These are phyloP conservation scores for Homarus americanus DNA, from an alignment of 1,140 invertebrate species.

Conservation along the genomic window DNA sequence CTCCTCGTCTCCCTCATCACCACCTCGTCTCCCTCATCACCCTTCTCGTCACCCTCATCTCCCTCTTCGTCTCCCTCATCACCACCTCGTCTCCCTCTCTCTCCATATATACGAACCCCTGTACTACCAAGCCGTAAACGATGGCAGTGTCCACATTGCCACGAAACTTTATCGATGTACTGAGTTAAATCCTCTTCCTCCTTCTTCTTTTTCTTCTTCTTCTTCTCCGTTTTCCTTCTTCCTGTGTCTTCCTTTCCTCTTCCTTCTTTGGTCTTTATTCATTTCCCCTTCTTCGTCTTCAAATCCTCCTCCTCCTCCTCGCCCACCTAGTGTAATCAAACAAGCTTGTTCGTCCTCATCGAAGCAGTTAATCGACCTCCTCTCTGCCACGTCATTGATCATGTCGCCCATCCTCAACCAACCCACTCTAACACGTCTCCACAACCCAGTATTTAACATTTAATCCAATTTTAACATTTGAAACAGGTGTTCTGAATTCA, in stretches of 20 bases:
- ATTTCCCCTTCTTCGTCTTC: not conserved
- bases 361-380: not conserved
- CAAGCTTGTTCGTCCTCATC: constrained; percentile 4
- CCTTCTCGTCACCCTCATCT: too few species aligned
- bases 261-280: not conserved
- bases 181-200: not conserved
- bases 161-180: too few species aligned
- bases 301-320: not conserved
- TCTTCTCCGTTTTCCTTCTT: not conserved
- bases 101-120: too few species aligned
- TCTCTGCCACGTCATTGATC: not conserved
- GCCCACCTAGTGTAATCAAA: not conserved
- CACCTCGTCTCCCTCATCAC: too few species aligned
- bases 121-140: too few species aligned
- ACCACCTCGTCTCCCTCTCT: not conserved
- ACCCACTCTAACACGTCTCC: too few species aligned
- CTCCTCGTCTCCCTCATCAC: too few species aligned
- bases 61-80: not conserved
- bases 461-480: too few species aligned
- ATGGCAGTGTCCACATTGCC: too few species aligned
- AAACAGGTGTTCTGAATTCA: too few species aligned
- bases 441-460: too few species aligned
- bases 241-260: not conserved
- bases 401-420: too few species aligned
- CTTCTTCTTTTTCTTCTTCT: not conserved